These are phyloP conservation scores for Ommatoiulus sabulosus DNA, from an alignment of 2,888 invertebrate species.

Conservation along the genomic window DNA sequence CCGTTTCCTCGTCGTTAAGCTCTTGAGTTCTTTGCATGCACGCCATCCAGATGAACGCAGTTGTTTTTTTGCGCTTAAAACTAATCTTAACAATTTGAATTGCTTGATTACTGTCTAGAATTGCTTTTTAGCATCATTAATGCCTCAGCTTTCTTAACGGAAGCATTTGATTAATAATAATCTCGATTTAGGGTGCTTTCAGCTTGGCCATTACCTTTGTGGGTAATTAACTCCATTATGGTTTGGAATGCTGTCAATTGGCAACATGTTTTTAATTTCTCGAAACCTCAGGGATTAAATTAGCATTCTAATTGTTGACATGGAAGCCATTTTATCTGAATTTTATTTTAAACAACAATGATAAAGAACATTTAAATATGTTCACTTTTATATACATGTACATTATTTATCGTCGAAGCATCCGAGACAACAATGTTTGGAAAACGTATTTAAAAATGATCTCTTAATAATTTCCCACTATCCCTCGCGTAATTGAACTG, in stretches of 20 bases:
- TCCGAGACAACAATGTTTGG: too few relatives aligned
- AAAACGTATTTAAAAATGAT: too few relatives aligned
- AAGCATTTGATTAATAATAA: not conserved
- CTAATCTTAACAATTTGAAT: constrained; percentile 39
- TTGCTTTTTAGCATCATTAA: constrained; percentile 9
- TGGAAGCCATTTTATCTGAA: too few relatives aligned
- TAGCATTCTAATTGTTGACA: too few relatives aligned
- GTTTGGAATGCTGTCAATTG: not conserved
- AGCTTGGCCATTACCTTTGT: not conserved
- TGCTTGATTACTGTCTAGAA: not conserved
- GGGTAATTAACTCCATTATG: not conserved
- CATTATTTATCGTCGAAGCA: too few relatives aligned
- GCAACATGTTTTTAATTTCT: too few relatives aligned
- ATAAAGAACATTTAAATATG: too few relatives aligned
- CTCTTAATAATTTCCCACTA: not conserved
- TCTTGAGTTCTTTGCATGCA: not conserved
- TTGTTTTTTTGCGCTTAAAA: not conserved
- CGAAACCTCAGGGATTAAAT: too few relatives aligned
- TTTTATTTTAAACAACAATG: too few relatives aligned
- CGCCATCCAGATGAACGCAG: not conserved
- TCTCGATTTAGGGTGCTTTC: not conserved
- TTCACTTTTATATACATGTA: too few relatives aligned
- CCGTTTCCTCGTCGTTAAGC: constrained; percentile 14
- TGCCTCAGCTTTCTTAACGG: not conserved
- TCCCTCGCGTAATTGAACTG: constrained; percentile 6